A percentile compares a stretch with the other conserved stretches of the same genome.
Conservation (phyloP, 2,113 vertebrate genomes). For the Megaptera novaeangliae region DNA sequence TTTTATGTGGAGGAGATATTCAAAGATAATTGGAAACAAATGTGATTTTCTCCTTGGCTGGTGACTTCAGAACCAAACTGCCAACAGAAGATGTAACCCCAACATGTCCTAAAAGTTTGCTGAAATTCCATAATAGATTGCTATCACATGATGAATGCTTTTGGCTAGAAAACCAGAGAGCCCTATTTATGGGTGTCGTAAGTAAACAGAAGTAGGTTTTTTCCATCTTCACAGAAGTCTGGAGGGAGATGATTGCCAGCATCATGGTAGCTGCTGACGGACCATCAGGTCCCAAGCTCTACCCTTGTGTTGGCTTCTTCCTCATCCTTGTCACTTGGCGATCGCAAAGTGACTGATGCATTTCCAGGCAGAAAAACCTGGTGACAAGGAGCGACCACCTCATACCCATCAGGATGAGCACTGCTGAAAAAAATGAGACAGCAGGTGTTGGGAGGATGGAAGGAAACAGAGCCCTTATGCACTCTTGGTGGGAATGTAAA, state of each 20-base stretch:
- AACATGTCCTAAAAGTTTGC: no score
- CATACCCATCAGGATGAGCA: no score
- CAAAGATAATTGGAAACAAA: background rate
- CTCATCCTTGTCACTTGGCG: background rate
- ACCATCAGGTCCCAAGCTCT: background rate
- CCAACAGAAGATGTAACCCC: no score
- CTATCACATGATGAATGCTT: background rate
- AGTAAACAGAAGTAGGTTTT: background rate
- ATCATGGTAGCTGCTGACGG: fast-evolving
- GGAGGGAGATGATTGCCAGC: background rate
- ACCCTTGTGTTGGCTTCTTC: background rate
- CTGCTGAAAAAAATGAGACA: background rate
- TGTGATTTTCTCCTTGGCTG: background rate
- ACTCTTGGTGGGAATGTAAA: no score
- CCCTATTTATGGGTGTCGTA: background rate
- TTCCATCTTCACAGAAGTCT: background rate
- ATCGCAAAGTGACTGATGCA: background rate
- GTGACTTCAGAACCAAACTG: background rate
- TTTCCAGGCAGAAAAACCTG: background rate
- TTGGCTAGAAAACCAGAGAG: background rate
- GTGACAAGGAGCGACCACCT: background rate
- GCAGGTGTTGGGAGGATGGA: no score
- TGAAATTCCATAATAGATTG: background rate
- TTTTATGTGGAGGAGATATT: background rate
- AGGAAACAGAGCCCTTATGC: background rate